Conservation (phyloP, 2,888 invertebrate genomes). For the Drosophila anomelani region DNA sequence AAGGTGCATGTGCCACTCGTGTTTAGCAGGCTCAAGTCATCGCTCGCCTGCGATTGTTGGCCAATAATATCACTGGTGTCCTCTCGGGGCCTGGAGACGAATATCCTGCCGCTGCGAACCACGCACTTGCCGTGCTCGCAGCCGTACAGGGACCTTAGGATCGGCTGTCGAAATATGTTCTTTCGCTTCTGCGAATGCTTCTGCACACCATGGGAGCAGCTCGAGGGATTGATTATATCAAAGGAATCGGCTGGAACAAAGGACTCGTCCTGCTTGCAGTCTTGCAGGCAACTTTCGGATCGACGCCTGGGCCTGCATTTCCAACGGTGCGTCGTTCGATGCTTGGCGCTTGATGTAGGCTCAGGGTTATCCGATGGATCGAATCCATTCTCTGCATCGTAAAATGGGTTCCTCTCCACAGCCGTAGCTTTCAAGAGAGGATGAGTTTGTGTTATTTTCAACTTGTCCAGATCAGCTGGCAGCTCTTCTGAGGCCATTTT, state of each 20-base stretch:
- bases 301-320: conserved; percentile 67
- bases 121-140: conserved; percentile 49
- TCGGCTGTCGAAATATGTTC: conserved; percentile 71
- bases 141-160: conserved; percentile 60
- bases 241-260: conserved; percentile 30
- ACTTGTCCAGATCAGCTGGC: conserved; percentile 86
- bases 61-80: conserved; percentile 39
- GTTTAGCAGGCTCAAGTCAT: conserved; percentile 30
- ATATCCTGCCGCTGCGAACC: conserved; percentile 41
- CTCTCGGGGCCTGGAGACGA: conserved; percentile 34
- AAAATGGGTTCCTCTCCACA: conserved; percentile 79
- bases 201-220: conserved; percentile 58
- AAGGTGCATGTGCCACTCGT: conserved; percentile 67
- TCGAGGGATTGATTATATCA: conserved; percentile 42
- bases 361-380: conserved; percentile 15
- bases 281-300: conserved; percentile 78
- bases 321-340: conserved; percentile 55
- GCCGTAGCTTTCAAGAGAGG: conserved; percentile 57
- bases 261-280: conserved; percentile 59
- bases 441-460: conserved; percentile 86
- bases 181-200: conserved; percentile 63
- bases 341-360: conserved; percentile 30
- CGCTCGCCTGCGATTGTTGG: conserved; percentile 33
- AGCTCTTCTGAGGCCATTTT: conserved; percentile 84
- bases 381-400: conserved; percentile 44